Evolutionary conservation across 2,113 vertebrate species (phyloP), one percentile per base, ranked within the genome.

Genomic region (Oncorhynchus kisutch): DNA sequence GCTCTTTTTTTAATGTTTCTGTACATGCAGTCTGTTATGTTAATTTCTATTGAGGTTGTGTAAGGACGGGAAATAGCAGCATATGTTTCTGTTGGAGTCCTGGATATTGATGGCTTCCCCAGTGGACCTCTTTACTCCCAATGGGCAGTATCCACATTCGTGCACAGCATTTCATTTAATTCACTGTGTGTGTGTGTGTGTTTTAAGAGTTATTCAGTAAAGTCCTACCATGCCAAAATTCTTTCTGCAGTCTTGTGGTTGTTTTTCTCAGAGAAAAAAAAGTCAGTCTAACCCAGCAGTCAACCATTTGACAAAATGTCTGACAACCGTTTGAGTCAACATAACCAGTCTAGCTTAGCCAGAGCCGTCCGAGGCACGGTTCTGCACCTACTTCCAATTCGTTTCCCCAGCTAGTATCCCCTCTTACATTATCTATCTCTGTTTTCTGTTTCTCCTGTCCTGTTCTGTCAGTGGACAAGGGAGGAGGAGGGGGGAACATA

Each of bases 131-230:
- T 54, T 18, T 18, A 54, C 51, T 54, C 16, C 13, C 51, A 54
- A 18, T 54, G 51, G 51, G 59, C n/a, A 22, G 7, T 62, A 57
- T 57, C 54, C 54, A 20, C 39, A 45, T 45, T 57, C 2, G 54
- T 57, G 54, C 18, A 57, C 16, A 57, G 4, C 14, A 20, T 57
- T 57, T 91, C 0, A 20, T 57, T 57, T 90, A 0, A 89, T 91
- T 65, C 74, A 90, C 6, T 0, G 76, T 86, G 9, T 81, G 92
- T 76, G 74, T 59, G 31, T 5, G 31, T 34, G 5, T 34, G 5
- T 34, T 39, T 39, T 39, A 9, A 9, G 20, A 54, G 25, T 65
- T n/a, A 14, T 71, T 72, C 49, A n/a, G 22, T 71, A n/a, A 18
- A 51, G 34, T 62, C 54, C 62, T 57, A 34, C 39, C 39, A 45